Evolutionary conservation across 1,140 invertebrate species (phyloP), one percentile per base, ranked within the genome.

Genomic region (Argopecten irradians): DNA sequence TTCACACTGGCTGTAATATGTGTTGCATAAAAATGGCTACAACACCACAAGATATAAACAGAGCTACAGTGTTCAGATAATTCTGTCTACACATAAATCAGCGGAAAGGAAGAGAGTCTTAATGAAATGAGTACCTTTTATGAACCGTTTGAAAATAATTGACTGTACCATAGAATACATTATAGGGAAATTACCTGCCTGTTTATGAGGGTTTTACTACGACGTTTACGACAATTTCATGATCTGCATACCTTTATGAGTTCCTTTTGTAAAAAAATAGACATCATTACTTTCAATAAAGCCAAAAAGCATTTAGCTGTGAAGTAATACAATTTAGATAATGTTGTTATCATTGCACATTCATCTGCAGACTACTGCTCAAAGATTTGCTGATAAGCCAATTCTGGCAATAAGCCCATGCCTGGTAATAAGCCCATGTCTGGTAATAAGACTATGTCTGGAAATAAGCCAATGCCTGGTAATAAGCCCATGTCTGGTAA

Each of bases 71-170:
- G 3, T 46, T 46, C 14, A 16, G 43, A 1, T 11, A 2, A 46
- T 46, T 46, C 43, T 8, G 43, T 14, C 2, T 46, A 46, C 22
- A 19, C 19, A 46, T 46, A 46, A 22, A 71, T 28, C 13, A 71
- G 16, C 28, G 2, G n/a, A n/a, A n/a, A 46, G 22, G 11, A 28
- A 71, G n/a, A 16, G 22, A 28, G 55, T 7, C 55, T 1, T 28
- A 16, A 28, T 28, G 0, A 71, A 71, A 16, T 71, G 14, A 5
- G 8, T 28, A n/a, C 55, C 55, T 71, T 71, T 71, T 71, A 11
- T 71, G n/a, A 28, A 71, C 55, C 55, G 55, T 71, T 71, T 71
- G 55, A 71, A 28, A 71, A 71, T 71, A 71, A 71, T 71, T 71
- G 55, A 71, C 55, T 71, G 55, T n/a, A 71, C 28, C 55, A 28